phyloP scores from a whole-genome alignment of 2,888 invertebrate species.

The Rhopalosiphum nymphaeae region DNA sequence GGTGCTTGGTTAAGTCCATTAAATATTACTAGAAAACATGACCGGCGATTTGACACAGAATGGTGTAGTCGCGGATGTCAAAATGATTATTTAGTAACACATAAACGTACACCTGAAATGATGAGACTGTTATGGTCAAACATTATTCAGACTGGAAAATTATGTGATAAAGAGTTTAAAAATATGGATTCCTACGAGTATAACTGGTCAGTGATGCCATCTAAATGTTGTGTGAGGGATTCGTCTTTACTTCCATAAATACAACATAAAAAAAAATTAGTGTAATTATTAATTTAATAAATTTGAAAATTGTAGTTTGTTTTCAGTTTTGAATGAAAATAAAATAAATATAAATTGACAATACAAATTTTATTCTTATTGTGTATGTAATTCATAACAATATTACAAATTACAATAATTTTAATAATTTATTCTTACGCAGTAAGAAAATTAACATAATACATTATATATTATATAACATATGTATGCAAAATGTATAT shows the following conservation, averaged over 20 bases:
- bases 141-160: constrained; percentile 74
- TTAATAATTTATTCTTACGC: neutral
- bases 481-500: too few species aligned
- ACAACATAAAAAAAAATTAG: neutral
- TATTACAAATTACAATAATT: constrained; percentile 3
- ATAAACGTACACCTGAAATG: constrained; percentile 82
- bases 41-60: constrained; percentile 94
- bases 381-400: neutral
- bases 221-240: constrained; percentile 78
- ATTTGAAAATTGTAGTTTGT: neutral
- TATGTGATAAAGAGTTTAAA: constrained; percentile 77
- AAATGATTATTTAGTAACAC: constrained; percentile 86
- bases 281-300: neutral
- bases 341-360: neutral
- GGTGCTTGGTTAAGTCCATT: constrained; percentile 93
- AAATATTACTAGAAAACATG: constrained; percentile 86
- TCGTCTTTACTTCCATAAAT: constrained; percentile 63
- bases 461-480: neutral
- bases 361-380: neutral
- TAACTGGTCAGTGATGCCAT: constrained; percentile 85
- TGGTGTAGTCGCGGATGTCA: constrained; percentile 91
- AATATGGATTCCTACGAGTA: constrained; percentile 81
- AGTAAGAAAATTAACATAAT: neutral
- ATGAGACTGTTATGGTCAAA: constrained; percentile 78
- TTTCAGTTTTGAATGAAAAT: neutral